Evolutionary conservation across 1,140 invertebrate species (phyloP).

Genomic region (Zaprionus nigranus): DNA sequence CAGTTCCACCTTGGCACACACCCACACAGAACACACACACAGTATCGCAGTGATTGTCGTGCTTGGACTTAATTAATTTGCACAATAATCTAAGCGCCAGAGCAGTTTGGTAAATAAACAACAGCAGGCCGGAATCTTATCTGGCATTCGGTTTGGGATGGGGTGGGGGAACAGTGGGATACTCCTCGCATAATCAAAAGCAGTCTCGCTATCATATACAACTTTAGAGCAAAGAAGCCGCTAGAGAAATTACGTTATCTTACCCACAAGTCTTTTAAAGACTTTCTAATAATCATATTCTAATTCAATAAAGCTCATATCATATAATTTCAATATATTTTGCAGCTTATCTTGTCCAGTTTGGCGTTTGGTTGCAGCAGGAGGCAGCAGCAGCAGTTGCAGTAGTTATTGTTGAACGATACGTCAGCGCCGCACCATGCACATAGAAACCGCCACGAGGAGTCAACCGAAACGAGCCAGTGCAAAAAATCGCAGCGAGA

Average conservation of each 20-base stretch:
- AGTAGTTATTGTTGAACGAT: conserved; percentile 67
- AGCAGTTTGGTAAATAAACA: conserved; percentile 57
- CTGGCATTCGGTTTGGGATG: background rate
- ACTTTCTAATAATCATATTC: background rate
- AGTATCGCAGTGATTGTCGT: conserved; percentile 48
- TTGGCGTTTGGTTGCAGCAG: conserved; percentile 24
- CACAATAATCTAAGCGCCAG: conserved; percentile 65
- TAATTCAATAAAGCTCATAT: background rate
- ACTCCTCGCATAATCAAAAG: background rate
- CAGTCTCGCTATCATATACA: background rate
- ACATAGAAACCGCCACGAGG: conserved; percentile 52
- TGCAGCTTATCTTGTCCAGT: conserved; percentile 6
- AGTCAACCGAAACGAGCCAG: conserved; percentile 58
- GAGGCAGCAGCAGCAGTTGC: conserved; percentile 41
- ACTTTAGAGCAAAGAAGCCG: conserved; percentile 3
- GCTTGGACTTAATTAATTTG: conserved; percentile 74
- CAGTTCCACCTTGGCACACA: conserved; percentile 26
- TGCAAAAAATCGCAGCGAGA: conserved; percentile 65
- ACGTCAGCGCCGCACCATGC: conserved; percentile 73
- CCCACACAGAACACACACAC: background rate
- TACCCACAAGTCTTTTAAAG: background rate
- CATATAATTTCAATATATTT: background rate
- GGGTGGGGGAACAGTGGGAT: background rate
- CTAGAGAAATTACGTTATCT: background rate
- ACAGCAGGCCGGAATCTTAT: conserved; percentile 41